These are phyloP conservation scores for Petrolisthes manimaculis DNA, from an alignment of 2,888 invertebrate species.

Conservation along the genomic window DNA sequence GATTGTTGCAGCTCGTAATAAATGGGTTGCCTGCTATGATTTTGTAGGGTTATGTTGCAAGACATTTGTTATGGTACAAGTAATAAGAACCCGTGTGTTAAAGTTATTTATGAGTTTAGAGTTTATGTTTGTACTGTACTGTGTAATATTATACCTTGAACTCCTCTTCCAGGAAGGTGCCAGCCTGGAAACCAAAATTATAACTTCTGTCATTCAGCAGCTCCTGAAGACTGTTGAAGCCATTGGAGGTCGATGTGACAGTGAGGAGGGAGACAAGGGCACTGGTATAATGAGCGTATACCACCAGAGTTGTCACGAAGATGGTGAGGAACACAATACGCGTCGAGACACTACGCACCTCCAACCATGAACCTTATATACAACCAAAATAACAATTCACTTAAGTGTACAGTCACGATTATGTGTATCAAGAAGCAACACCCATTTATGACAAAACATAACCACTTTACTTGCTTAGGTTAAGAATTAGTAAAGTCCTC, in stretches of 20 bases:
- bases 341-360: conserved; percentile 43
- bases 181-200: conserved; percentile 46
- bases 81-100: not conserved
- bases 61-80: not conserved
- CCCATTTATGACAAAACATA: too few relatives aligned
- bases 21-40: not conserved
- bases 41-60: not conserved
- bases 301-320: conserved; percentile 56
- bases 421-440: too few relatives aligned
- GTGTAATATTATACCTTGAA: conserved; percentile 49
- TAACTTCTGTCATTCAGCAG: conserved; percentile 42
- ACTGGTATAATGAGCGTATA: conserved; percentile 63
- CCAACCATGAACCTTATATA: conserved; percentile 50
- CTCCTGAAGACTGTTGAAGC: conserved; percentile 51
- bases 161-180: conserved; percentile 47
- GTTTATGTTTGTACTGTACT: not conserved
- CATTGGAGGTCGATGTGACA: conserved; percentile 49
- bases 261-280: conserved; percentile 62
- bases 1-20: too few relatives aligned
- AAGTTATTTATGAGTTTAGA: not conserved
- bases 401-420: too few relatives aligned
- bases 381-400: conserved; percentile 3
- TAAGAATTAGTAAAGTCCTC: too few relatives aligned
- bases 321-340: conserved; percentile 63
- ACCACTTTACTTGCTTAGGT: too few relatives aligned